These are phyloP conservation scores for Pseudachorutes palmiensis DNA, from an alignment of 1,140 invertebrate genomes.

Conservation along the genomic window DNA sequence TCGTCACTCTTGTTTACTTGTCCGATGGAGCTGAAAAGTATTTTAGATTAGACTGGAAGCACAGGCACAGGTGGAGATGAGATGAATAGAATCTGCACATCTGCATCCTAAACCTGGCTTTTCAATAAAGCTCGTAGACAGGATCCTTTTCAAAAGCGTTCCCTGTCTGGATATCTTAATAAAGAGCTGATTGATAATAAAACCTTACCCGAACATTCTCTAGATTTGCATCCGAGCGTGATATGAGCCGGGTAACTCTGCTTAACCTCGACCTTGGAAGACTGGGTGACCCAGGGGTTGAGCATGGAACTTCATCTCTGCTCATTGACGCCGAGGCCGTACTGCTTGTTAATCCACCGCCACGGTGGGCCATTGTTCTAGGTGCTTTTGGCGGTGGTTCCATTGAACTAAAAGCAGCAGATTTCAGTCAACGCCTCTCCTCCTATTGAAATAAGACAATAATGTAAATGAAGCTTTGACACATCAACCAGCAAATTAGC, in stretches of 20 bases:
- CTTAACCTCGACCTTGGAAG: conserved; percentile 25
- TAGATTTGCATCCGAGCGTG: conserved; percentile 35
- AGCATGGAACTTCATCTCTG: neutral
- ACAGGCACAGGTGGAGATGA: neutral
- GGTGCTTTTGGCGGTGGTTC: neutral
- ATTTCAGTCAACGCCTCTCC: neutral
- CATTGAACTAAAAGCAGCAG: neutral
- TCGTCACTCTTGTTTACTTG: neutral
- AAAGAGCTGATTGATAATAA: neutral
- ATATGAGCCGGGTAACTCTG: conserved; percentile 28
- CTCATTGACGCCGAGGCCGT: neutral
- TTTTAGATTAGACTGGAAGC: neutral
- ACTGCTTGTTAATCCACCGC: neutral
- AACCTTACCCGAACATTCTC: conserved; percentile 14
- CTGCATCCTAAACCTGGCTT: no score
- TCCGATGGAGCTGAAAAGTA: neutral
- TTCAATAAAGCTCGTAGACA: no score
- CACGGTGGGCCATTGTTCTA: neutral
- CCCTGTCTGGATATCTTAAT: neutral
- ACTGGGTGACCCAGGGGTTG: conserved; percentile 26
- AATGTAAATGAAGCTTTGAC: no score
- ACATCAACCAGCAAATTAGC: no score
- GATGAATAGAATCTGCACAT: neutral
- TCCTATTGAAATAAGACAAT: neutral
- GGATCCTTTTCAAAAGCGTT: neutral